A percentile compares a stretch with the other conserved stretches of the same genome.
Conservation (phyloP, 92 coral and sea anemone genomes). For the Phenganax marumi region DNA sequence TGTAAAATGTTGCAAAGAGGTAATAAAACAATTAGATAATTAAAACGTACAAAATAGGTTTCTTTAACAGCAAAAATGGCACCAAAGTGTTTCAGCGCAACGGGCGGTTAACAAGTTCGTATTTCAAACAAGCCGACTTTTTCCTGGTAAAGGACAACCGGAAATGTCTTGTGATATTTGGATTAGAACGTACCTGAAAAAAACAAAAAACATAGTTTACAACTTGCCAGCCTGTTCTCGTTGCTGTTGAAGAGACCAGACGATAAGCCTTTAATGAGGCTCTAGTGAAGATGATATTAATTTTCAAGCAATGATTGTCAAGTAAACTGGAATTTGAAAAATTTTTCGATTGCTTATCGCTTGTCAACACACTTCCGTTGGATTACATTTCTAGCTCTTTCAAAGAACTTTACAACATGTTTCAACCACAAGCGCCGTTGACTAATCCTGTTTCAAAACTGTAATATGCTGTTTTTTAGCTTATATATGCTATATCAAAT, state of each 20-base stretch:
- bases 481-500: background rate
- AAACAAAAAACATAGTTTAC: background rate
- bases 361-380: constrained; percentile 41
- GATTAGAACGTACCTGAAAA: background rate
- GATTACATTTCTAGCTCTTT: constrained; percentile 36
- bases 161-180: constrained; percentile 29
- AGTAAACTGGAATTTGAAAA: constrained; percentile 31
- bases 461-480: background rate
- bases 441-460: background rate
- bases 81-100: constrained; percentile 14
- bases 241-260: constrained; percentile 13
- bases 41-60: background rate
- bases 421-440: background rate
- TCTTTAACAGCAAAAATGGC: constrained; percentile 5
- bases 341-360: constrained; percentile 15
- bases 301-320: background rate
- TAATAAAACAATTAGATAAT: background rate
- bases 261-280: background rate
- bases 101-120: background rate
- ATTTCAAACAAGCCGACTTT: constrained; percentile 34
- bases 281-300: background rate
- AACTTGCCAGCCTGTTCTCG: background rate
- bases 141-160: constrained; percentile 38
- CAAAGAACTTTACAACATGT: background rate
- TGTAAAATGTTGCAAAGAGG: background rate